Evolutionary conservation across 2,797 vertebrate genomes (phyloP).

Genomic region (Molothrus ater): DNA sequence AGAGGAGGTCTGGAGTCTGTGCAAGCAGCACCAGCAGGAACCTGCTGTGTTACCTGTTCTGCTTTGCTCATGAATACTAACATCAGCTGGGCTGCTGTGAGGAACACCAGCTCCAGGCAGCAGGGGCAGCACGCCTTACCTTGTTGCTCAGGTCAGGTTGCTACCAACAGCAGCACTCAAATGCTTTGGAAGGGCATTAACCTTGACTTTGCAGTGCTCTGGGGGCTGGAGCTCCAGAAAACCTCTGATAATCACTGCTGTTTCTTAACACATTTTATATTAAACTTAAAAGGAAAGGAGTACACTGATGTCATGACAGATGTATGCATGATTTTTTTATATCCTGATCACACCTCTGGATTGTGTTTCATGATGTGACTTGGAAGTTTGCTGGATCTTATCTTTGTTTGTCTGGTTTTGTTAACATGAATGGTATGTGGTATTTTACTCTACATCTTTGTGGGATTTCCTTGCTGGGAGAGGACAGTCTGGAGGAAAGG

Average conservation of each 20-base stretch:
- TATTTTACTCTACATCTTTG: neutral
- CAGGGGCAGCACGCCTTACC: accelerated
- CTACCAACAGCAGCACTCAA: neutral
- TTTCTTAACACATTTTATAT: neutral
- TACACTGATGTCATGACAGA: neutral
- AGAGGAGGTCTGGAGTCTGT: neutral
- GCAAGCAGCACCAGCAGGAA: neutral
- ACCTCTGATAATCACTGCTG: neutral
- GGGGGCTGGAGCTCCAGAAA: neutral
- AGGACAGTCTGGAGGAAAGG: neutral
- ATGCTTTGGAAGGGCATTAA: neutral
- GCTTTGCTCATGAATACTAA: neutral
- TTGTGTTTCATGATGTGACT: neutral
- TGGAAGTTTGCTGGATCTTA: neutral
- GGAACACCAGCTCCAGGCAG: neutral
- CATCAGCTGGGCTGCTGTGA: neutral
- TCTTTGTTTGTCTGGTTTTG: neutral
- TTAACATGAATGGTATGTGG: neutral
- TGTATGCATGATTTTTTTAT: neutral
- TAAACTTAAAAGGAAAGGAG: neutral
- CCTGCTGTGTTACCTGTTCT: neutral
- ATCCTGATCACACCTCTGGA: neutral
- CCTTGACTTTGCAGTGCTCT: neutral
- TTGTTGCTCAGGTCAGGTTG: neutral
- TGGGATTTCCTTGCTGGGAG: neutral